These are phyloP conservation scores for Antedon mediterranea DNA, from an alignment of 53 echinoderm and acorn worm genomes.

Conservation along the genomic window DNA sequence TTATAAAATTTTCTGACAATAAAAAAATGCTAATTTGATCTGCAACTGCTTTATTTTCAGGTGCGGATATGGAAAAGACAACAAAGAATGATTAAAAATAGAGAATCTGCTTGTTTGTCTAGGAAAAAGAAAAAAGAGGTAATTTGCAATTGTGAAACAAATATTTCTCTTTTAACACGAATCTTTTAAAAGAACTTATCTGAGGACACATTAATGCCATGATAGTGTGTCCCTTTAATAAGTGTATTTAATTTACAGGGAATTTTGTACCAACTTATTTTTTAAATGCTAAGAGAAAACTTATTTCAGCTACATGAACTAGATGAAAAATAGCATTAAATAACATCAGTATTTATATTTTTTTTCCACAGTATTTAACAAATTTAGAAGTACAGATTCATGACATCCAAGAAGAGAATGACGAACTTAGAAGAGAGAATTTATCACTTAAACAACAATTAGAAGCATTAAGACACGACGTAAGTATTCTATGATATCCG, in stretches of 20 bases:
- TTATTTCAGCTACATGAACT: no score
- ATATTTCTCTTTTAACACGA: no score
- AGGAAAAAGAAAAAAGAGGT: conserved; percentile 99
- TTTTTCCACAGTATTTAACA: conserved; percentile 56
- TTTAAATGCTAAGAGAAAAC: no score
- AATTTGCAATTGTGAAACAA: no score
- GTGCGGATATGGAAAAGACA: conserved; percentile 88
- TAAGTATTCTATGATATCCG: conserved; percentile 19
- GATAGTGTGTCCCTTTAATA: no score
- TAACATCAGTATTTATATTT: neutral
- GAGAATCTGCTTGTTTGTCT: conserved; percentile 93
- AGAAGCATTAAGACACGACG: conserved; percentile 56
- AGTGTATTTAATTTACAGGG: no score
- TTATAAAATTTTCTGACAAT: no score
- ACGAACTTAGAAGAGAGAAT: conserved; percentile 60
- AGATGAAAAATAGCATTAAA: neutral
- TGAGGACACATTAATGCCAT: no score
- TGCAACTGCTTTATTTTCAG: conserved; percentile 17
- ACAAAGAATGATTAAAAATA: conserved; percentile 97
- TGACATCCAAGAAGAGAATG: conserved; percentile 38
- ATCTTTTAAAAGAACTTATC: no score
- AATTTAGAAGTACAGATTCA: conserved; percentile 63
- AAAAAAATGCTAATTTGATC: no score
- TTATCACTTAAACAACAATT: conserved; percentile 40
- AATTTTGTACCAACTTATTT: no score